Evolutionary conservation across 2,888 invertebrate species (phyloP), one percentile per base, ranked within the genome.

Genomic region (Octonoba sinensis): DNA sequence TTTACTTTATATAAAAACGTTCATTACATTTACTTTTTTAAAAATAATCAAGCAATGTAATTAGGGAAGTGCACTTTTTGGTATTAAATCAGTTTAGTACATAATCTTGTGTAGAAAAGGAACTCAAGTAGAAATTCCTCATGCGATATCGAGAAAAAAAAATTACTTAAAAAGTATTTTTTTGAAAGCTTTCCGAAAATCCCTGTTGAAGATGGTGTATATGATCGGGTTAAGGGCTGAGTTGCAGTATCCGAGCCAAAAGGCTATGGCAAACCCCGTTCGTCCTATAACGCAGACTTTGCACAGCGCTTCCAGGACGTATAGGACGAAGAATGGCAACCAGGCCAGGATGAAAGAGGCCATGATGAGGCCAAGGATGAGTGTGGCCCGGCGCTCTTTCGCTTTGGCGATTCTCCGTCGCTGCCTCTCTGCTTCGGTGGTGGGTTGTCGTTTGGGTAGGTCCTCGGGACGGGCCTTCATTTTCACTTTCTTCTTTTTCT

Each of bases 331-430:
- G 90, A 99, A 99, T 0, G 99, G 99, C 87, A 99, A 91, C 99
- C 99, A 98, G 88, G 97, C 97, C 79, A 97, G 94, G 86, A 99
- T 98, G 89, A 99, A 99, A 86, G 97, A 96, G 84, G 97, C 97
- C 96, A 99, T 97, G 86, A 99, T 98, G 83, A 99, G 92, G 54
- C 99, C 99, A 85, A 99, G 90, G 85, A 99, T 97, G 27, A 99
- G 90, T 0, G 98, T 99, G 1, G 99, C 99, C 62, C 99, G 91
- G 87, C 99, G 95, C 89, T 99, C 99, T 88, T 97, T 96, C 87
- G 97, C 97, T 85, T 97, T 91, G 0, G 97, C 97, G 86, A 98
- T 91, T 86, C 96, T 92, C 81, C 96, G 92, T 90, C 97, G 97
- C 88, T 97, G 96, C 85, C 96, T 92, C 87, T 97, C 97, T 0